Percentiles rank a stretch among this genome's conserved stretches.
These are phyloP conservation scores for Sebastes cheni DNA, from an alignment of 2,797 vertebrate genomes.

Conservation along the genomic window DNA sequence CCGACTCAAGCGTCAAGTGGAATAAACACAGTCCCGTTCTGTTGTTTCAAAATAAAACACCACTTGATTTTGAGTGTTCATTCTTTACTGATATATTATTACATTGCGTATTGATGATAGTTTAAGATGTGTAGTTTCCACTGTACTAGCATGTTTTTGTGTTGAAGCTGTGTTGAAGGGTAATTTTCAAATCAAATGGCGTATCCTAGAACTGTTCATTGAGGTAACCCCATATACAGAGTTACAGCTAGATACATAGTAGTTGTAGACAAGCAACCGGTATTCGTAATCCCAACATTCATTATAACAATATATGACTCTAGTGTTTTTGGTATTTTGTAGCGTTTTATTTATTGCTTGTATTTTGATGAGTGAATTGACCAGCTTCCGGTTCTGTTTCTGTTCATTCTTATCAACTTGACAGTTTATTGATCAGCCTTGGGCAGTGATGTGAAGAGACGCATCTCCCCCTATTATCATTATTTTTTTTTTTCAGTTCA, in stretches of 20 bases:
- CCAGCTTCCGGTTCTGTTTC: background rate
- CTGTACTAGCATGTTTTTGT: no score
- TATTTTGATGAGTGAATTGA: conserved; percentile 12
- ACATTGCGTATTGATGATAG: background rate
- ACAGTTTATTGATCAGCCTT: background rate
- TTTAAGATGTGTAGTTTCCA: background rate
- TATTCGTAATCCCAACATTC: background rate
- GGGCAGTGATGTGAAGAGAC: background rate
- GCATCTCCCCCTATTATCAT: background rate
- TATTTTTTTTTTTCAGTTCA: background rate
- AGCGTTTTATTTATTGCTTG: background rate
- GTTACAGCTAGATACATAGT: background rate
- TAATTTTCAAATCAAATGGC: background rate
- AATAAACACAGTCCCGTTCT: background rate
- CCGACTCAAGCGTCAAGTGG: background rate
- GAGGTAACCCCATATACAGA: background rate
- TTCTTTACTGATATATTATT: background rate
- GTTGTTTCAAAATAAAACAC: conserved; percentile 49
- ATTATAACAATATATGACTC: no score
- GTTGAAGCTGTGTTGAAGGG: background rate
- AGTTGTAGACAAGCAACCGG: background rate
- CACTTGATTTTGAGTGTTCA: background rate
- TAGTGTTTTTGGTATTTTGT: background rate
- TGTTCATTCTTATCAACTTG: background rate
- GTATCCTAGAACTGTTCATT: background rate